These are phyloP conservation scores for Meteorus cinctellus DNA, from an alignment of 2,888 invertebrate species.

Conservation along the genomic window DNA sequence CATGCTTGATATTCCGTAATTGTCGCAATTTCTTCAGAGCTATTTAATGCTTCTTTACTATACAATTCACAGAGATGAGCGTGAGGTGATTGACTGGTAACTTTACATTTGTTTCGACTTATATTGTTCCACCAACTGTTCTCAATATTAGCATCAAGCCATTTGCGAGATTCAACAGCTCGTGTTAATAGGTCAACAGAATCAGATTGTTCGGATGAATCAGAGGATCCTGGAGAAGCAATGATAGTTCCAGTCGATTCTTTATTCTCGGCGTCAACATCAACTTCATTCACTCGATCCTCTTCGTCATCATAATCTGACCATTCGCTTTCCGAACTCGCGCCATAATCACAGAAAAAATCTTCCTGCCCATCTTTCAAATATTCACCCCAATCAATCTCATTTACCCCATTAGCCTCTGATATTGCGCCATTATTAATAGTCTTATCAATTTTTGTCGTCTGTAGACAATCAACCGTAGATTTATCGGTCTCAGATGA, in stretches of 20 bases:
- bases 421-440: conserved; percentile 47
- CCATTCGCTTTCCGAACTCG: conserved; percentile 62
- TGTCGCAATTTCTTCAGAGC: conserved; percentile 56
- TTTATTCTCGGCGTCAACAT: neutral
- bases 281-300: conserved; percentile 12
- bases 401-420: conserved; percentile 64
- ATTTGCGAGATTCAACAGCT: conserved; percentile 60
- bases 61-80: conserved; percentile 71
- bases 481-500: conserved; percentile 67
- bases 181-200: neutral
- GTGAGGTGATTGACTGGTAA: conserved; percentile 64
- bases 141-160: conserved; percentile 70
- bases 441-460: conserved; percentile 54
- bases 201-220: neutral
- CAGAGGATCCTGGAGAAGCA: neutral
- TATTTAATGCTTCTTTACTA: conserved; percentile 43
- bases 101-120: conserved; percentile 61
- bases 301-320: conserved; percentile 64
- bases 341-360: conserved; percentile 67
- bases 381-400: conserved; percentile 75
- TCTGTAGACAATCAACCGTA: conserved; percentile 57
- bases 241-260: neutral
- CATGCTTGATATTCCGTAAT: conserved; percentile 68
- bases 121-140: conserved; percentile 74
- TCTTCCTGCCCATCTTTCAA: conserved; percentile 73